phyloP scores from a whole-genome alignment of 2,888 invertebrate species.

The Melanargia galathea region DNA sequence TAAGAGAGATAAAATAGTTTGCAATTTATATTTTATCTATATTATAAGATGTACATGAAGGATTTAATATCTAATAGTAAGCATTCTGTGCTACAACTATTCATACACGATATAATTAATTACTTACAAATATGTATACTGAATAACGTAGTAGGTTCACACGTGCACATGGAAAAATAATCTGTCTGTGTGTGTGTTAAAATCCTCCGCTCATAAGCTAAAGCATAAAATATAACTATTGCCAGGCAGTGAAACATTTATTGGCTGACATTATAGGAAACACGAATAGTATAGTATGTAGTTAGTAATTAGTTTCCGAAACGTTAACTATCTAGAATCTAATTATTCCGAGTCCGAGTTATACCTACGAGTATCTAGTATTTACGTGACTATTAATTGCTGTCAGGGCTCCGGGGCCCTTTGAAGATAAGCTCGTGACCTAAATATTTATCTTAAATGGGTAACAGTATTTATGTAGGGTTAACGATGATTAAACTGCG shows the following conservation, averaged over 20 bases:
- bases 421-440: neutral
- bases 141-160: too few relatives aligned
- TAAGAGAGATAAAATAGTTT: too few relatives aligned
- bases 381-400: constrained; percentile 1
- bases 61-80: too few relatives aligned
- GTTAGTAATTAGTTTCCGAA: neutral
- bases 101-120: too few relatives aligned
- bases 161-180: too few relatives aligned
- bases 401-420: neutral
- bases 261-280: neutral
- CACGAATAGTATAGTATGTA: neutral
- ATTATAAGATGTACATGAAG: too few relatives aligned
- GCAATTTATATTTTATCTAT: too few relatives aligned
- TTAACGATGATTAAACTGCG: constrained; percentile 4
- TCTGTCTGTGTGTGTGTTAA: too few relatives aligned
- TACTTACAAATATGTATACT: too few relatives aligned
- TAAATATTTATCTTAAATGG: neutral
- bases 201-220: too few relatives aligned
- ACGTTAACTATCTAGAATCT: constrained; percentile 2
- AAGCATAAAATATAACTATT: too few relatives aligned
- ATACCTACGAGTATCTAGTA: neutral
- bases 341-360: constrained; percentile 1
- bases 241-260: neutral
- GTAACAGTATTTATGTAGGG: neutral
- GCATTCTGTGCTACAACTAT: too few relatives aligned